A percentile compares a stretch with the other conserved stretches of the same genome.
Conservation (phyloP, 2,888 invertebrate species). For the Tinea trinotella region DNA sequence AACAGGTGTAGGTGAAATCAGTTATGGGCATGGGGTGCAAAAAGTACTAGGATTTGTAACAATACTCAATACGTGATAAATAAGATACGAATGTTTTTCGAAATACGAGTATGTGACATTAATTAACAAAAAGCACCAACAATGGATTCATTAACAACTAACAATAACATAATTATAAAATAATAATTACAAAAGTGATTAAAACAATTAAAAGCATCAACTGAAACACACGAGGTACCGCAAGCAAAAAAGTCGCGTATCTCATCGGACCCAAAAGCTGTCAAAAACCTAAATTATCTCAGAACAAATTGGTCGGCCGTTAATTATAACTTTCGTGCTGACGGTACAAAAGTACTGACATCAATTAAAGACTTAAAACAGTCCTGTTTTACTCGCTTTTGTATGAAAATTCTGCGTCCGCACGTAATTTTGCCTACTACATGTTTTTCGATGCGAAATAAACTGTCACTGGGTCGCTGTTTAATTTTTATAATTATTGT, state of each 20-base stretch:
- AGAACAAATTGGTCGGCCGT: constrained; percentile 44
- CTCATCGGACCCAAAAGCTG: constrained; percentile 19
- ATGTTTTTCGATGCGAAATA: neutral
- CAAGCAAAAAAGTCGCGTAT: constrained; percentile 8
- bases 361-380: constrained; percentile 43
- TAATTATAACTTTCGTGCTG: constrained; percentile 55
- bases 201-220: neutral
- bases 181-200: constrained; percentile 2
- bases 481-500: neutral
- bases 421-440: neutral
- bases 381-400: neutral
- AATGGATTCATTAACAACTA: neutral
- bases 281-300: constrained; percentile 49
- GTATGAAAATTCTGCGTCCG: neutral
- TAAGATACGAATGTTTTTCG: too few relatives aligned
- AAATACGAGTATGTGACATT: too few relatives aligned
- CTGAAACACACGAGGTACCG: neutral
- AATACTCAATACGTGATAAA: too few relatives aligned
- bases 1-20: too few relatives aligned
- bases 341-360: constrained; percentile 39
- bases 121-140: too few relatives aligned
- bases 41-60: too few relatives aligned
- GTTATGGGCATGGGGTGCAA: too few relatives aligned
- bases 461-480: neutral
- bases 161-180: constrained; percentile 7